Percentiles rank a stretch among this genome's conserved stretches.
These are phyloP conservation scores for Thripadectes ignobilis DNA, from an alignment of 2,797 vertebrate species.

Conservation along the genomic window DNA sequence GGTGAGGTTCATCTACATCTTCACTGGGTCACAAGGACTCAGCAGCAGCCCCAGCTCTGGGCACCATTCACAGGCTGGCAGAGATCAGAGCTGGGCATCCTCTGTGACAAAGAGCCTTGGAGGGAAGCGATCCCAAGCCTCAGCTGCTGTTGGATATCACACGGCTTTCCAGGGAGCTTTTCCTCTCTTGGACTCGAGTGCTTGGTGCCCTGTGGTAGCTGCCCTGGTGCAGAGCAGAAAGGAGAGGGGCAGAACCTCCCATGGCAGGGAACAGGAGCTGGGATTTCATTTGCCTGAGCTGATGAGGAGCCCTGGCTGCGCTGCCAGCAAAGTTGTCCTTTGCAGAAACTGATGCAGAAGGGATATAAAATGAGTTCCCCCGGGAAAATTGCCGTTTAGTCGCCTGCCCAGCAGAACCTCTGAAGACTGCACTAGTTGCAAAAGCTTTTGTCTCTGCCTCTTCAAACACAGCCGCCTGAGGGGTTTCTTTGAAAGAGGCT, in stretches of 20 bases:
- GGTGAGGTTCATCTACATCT: background rate
- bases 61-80: background rate
- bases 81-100: background rate
- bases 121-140: background rate
- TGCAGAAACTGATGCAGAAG: background rate
- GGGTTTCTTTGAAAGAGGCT: slow-evolving; percentile 36
- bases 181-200: background rate
- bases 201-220: background rate
- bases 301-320: background rate
- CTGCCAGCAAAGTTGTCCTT: background rate
- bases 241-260: background rate
- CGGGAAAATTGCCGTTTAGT: background rate
- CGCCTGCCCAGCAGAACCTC: background rate
- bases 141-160: background rate
- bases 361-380: background rate
- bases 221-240: background rate
- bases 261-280: rapidly evolving
- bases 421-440: background rate
- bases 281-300: background rate
- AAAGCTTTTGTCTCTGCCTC: slow-evolving; percentile 47
- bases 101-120: background rate
- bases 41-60: background rate
- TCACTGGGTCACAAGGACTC: rapidly evolving
- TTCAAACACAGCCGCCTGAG: slow-evolving; percentile 27
- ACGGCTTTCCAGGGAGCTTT: background rate